Evolutionary conservation across 2,797 vertebrate genomes (phyloP), one percentile per base, ranked within the genome.

Genomic region (Centroberyx gerrardi): DNA sequence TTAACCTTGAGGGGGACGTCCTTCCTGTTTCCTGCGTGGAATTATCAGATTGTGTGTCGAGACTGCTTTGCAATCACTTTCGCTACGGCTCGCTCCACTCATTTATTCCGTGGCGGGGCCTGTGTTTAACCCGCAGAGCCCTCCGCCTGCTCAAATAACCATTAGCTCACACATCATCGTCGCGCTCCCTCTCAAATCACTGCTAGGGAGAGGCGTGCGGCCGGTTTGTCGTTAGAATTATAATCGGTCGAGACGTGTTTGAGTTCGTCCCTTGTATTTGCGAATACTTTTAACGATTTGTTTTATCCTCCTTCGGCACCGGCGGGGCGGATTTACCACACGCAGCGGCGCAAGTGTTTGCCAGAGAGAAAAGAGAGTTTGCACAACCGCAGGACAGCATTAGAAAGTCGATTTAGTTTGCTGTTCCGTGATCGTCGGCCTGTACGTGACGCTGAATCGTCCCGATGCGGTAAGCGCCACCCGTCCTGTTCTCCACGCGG

Each of bases 1-100:
- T 69, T 63, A 36, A 76, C 64, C 80, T 75, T 78, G 77, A 72
- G 56, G 40, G 40, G 29, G 5, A 12, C 29, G 36, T 48, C 68
- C 72, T 72, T 31, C 18, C 1, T 22, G 40, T 38, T 28, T 4
- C 42, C 70, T 71, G 55, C 14, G 40, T 72, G 55, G 13, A 55
- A 62, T 36, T 28, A 49, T 82, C 54, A 44, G 70, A 61, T 64
- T 36, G 46, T 48, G 9, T 62, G 51, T 49, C 54, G 42, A 68
- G 54, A 60, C 51, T 54, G 62, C 67, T 68, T 27, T 60, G 58
- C 51, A 58, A 33, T 68, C 59, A 60, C 15, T 74, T 78, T 71
- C 66, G 46, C 42, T 75, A 40, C 67, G 54, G 54, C n/a, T 44
- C 33, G 18, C 10, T 33, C n/a, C 44, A 44, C 60, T 75, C 58